Base-by-base conservation (phyloP, 2,888 invertebrate species). In the Metalampra italica region DNA sequence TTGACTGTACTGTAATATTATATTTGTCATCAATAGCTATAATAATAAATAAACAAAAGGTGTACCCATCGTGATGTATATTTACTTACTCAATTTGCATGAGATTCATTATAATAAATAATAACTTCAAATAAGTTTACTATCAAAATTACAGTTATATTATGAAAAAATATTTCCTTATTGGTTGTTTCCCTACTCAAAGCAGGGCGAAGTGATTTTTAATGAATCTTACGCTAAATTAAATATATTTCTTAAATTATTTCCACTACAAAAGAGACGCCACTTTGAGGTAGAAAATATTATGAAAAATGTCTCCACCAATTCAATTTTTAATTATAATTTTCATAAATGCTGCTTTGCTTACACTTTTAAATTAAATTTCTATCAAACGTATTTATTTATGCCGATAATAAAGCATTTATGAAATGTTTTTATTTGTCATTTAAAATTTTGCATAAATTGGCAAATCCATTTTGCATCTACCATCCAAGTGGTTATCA, bases 271-370 rank as follows among this genome's bases (percentile, higher is more conserved):
- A 14, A 13, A 39, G 1, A 7, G 7, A 13, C 9, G 55, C 54
- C 57, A 58, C 66, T 64, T 60, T 51, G 59, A 69, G 62, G 64
- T 63, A 66, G 57, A 55, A 7, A 5, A 14, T 13, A 14, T 2
- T 14, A 7, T 22, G 14, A 56, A 49, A 41, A 47, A 47, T 37
- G 9, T 47, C 54, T 44, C 22, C 43, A 49, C 52, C 49, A 46
- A 42, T 36, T 43, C 46, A 43, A 51, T 47, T 53, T 52, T 12
- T 48, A 47, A 45, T 41, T 45, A 11, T 48, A 47, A 45, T 41
- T 45, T 49, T 55, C 56, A 56, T 63, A 61, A 57, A 60, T 54
- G 59, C 48, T 47, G 15, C 41, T 50, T 39, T 41, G 47, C 47
- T 52, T 52, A 34, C 45, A 43, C 47, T 54, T 50, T 50, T 43